Percentiles rank a stretch among this genome's conserved stretches.
phyloP scores from a whole-genome alignment of 2,888 invertebrate genomes.

The Heterodera filipjevi region DNA sequence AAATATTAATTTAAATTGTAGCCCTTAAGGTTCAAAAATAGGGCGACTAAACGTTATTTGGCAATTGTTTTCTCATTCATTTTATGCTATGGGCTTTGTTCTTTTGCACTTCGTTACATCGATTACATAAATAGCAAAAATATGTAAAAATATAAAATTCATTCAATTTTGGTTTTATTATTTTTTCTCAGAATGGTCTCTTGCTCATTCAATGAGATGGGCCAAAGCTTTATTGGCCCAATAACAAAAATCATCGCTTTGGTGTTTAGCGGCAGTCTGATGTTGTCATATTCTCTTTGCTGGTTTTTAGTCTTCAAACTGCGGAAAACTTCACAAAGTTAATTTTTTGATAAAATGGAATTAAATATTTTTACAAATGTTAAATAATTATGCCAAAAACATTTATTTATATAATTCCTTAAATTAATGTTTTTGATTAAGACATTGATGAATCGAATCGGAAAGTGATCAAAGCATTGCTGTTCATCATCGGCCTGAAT shows the following conservation, averaged over 20 bases:
- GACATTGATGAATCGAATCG: neutral
- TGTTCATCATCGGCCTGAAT: neutral
- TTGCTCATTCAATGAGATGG: neutral
- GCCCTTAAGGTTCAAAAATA: neutral
- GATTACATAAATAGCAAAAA: neutral
- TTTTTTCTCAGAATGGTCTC: neutral
- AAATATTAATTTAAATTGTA: neutral
- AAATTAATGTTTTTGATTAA: neutral
- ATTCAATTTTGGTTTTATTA: neutral
- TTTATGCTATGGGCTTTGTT: neutral
- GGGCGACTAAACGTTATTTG: neutral
- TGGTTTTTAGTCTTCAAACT: neutral
- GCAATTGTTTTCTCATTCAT: neutral
- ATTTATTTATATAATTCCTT: no score
- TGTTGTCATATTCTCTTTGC: neutral
- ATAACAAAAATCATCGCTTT: neutral
- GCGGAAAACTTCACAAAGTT: neutral
- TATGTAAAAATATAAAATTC: neutral
- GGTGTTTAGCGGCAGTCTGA: neutral
- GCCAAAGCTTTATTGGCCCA: neutral
- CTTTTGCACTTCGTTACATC: neutral
- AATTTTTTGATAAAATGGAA: no score
- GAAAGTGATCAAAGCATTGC: slow-evolving; percentile 8
- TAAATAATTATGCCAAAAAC: no score
- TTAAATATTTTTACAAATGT: no score